Evolutionary conservation across 1,140 invertebrate species (phyloP), one percentile per base, ranked within the genome.

Genomic region (Pseudomyrmex concolor): DNA sequence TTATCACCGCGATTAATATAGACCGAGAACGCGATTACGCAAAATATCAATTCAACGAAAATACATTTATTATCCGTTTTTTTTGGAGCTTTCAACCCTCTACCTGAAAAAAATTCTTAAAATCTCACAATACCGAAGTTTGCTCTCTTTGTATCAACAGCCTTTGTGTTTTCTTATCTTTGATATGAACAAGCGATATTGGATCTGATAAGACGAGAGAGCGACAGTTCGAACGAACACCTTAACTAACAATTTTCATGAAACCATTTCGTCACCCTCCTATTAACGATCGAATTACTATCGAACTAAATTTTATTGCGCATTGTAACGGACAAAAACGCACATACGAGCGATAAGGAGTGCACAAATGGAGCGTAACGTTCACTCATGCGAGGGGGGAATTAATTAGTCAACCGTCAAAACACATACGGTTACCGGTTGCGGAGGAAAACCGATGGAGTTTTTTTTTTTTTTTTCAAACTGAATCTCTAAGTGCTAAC

Each of bases 351-450:
- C 45, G 68, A 81, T 73, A 81, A 81, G 55, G 25, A 54, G 48
- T n/a, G 17, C 64, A 13, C 51, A 82, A 71, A 81, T 34, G 34
- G 34, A 34, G 34, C 43, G 12, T 48, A 12, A 54, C 55, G 45
- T 45, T 34, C 55, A 59, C 73, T 43, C 19, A 50, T 45, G 50
- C 45, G 51, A 43, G 57, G 77, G 60, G 48, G 25, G 54, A 51
- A 72, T 87, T 87, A 85, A 89, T 87, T 86, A 85, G 73, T 63
- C 62, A 85, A 85, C 68, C 87, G 83, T 83, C 87, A 68, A 85
- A 85, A 86, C 71, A 34, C 34, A 34, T 34, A 34, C 34, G 82
- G 66, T 71, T 57, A 19, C 34, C 5, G 43, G 51, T 66, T 48
- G 45, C 13, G 43, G 51, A 13, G 45, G 62, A 85, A 84, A 85